Evolutionary conservation across 2,888 invertebrate genomes (phyloP).

Genomic region (Caenorhabditis doughertyi): DNA sequence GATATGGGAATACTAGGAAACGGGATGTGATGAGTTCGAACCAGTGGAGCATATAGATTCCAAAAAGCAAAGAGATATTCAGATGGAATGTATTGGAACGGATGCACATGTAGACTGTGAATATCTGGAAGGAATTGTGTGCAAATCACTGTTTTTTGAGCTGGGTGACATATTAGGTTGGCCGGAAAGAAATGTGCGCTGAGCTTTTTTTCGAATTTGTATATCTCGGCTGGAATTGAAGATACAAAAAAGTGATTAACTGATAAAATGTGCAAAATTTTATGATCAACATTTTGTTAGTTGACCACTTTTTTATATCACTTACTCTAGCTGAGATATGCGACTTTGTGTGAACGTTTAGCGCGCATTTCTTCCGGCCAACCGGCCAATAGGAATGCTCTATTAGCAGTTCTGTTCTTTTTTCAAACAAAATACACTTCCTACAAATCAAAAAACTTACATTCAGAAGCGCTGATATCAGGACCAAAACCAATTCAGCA

Average conservation of each 20-base stretch:
- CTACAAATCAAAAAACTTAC: slow-evolving; percentile 11
- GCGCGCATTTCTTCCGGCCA: too few species aligned
- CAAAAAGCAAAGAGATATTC: slow-evolving; percentile 31
- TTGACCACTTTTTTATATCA: too few species aligned
- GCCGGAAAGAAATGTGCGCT: too few species aligned
- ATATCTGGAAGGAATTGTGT: slow-evolving; percentile 19
- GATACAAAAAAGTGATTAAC: too few species aligned
- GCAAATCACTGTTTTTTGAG: background rate
- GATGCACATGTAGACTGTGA: slow-evolving; percentile 40
- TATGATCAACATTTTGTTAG: too few species aligned
- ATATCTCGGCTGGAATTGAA: too few species aligned
- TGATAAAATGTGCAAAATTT: too few species aligned
- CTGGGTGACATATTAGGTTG: background rate
- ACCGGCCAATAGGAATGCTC: too few species aligned
- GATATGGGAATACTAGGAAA: slow-evolving; percentile 28
- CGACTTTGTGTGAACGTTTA: too few species aligned
- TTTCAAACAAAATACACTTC: background rate
- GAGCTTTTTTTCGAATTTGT: too few species aligned
- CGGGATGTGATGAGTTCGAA: slow-evolving; percentile 38
- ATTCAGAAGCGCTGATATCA: slow-evolving; percentile 5
- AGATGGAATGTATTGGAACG: slow-evolving; percentile 26
- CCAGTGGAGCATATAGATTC: slow-evolving; percentile 44
- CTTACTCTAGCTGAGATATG: too few species aligned
- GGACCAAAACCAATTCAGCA: background rate
- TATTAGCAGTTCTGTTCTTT: too few species aligned